phyloP scores from a whole-genome alignment of 2,797 vertebrate species.

The Echiichthys vipera region DNA sequence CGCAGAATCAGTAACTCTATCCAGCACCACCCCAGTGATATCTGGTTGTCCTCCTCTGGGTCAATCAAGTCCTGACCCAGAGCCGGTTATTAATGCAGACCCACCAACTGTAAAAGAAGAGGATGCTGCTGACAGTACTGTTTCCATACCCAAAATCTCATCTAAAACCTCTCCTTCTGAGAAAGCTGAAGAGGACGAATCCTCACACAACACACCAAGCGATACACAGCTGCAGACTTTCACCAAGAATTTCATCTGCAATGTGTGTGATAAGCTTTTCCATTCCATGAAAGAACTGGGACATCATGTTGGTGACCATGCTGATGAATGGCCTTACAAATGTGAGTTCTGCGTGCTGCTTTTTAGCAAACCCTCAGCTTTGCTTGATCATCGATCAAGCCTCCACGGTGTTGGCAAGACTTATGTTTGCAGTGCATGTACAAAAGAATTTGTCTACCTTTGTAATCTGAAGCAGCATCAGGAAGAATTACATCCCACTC shows the following conservation, averaged over 20 bases:
- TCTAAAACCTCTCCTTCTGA: slow-evolving; percentile 60
- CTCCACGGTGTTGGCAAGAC: slow-evolving; percentile 96
- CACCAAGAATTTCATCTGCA: slow-evolving; percentile 95
- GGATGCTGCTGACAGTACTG: slow-evolving; percentile 38
- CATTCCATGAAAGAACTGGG: slow-evolving; percentile 96
- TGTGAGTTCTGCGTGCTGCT: slow-evolving; percentile 99
- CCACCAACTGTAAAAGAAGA: slow-evolving; percentile 57
- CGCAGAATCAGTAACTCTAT: slow-evolving; percentile 60
- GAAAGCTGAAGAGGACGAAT: slow-evolving; percentile 53
- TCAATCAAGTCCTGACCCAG: slow-evolving; percentile 37
- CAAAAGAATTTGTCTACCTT: slow-evolving; percentile 98
- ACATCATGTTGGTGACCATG: slow-evolving; percentile 92
- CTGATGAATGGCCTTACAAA: slow-evolving; percentile 97
- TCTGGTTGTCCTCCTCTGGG: slow-evolving; percentile 50
- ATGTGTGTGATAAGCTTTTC: slow-evolving; percentile 94
- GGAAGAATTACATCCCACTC: slow-evolving; percentile 93
- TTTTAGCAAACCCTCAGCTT: slow-evolving; percentile 88
- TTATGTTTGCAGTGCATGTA: slow-evolving; percentile 93
- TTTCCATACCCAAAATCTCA: slow-evolving; percentile 30
- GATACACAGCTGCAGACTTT: slow-evolving; percentile 83
- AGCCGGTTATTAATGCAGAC: slow-evolving; percentile 37
- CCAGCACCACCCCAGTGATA: slow-evolving; percentile 46
- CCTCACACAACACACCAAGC: slow-evolving; percentile 25
- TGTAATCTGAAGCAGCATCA: slow-evolving; percentile 98
- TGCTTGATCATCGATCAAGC: slow-evolving; percentile 93